These are phyloP conservation scores for Columba livia DNA, from an alignment of 2,113 vertebrate species.

Conservation along the genomic window DNA sequence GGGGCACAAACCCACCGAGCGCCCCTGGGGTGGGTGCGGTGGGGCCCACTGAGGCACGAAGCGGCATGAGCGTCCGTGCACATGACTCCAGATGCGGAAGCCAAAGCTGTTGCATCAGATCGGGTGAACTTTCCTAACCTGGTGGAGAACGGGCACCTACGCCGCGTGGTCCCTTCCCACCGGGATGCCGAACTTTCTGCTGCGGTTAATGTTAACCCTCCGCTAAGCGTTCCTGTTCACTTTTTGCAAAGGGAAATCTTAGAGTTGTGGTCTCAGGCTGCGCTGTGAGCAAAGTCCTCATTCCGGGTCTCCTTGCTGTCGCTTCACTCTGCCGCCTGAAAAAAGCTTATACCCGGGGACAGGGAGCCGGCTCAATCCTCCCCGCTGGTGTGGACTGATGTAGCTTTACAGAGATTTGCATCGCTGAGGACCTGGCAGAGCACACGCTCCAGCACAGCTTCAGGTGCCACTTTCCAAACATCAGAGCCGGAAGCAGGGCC, in stretches of 20 bases:
- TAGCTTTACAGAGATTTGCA: rapidly evolving
- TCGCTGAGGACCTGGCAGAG: not conserved
- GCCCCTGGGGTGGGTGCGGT: not conserved
- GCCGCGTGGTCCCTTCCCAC: rapidly evolving
- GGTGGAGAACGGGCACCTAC: rapidly evolving
- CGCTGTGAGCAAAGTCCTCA: not conserved
- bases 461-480: not conserved
- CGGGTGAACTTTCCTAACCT: not conserved
- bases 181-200: too few species aligned
- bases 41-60: rapidly evolving
- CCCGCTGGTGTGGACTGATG: rapidly evolving
- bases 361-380: not conserved
- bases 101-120: not conserved
- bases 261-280: not conserved
- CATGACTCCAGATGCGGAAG: not conserved
- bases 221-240: rapidly evolving
- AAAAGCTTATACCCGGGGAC: rapidly evolving
- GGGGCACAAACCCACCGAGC: not conserved
- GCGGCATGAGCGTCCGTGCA: rapidly evolving
- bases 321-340: rapidly evolving
- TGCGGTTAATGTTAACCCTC: rapidly evolving
- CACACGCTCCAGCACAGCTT: not conserved
- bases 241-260: not conserved
- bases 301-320: rapidly evolving
- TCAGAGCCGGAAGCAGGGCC: not conserved